These are phyloP conservation scores for Chromoteleia sp. DNA, from an alignment of 2,888 invertebrate genomes.

Conservation along the genomic window DNA sequence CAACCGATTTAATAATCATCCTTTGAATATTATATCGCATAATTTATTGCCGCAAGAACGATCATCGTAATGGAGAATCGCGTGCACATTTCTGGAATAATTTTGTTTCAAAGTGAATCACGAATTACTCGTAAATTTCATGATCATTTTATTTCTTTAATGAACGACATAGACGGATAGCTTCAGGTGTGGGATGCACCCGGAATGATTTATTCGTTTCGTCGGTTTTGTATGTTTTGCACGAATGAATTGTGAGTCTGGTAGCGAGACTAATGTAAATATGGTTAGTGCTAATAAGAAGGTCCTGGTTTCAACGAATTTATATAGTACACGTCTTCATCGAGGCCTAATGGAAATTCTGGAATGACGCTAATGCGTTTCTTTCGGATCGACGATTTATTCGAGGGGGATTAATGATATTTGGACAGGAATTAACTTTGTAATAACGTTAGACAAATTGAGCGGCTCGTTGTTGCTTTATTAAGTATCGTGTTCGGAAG, in stretches of 20 bases:
- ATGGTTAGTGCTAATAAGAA: conserved; percentile 23
- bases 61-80: no score
- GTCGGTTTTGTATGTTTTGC: conserved; percentile 21
- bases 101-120: no score
- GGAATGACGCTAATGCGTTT: conserved; percentile 15
- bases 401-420: neutral
- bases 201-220: conserved; percentile 28
- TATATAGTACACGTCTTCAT: neutral
- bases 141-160: neutral
- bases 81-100: no score
- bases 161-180: conserved; percentile 3
- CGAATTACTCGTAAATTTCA: no score
- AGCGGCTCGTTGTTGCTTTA: no score
- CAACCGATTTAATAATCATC: no score
- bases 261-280: conserved; percentile 34
- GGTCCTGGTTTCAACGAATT: conserved; percentile 5
- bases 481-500: no score
- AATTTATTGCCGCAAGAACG: no score
- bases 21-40: no score
- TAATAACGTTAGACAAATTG: neutral
- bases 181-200: conserved; percentile 25
- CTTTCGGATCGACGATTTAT: conserved; percentile 3
- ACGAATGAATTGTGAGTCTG: neutral
- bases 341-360: conserved; percentile 1
- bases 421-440: neutral